Percentiles rank a stretch among this genome's conserved stretches.
Evolutionary conservation across 2,888 invertebrate species (phyloP).

Genomic region (Leptogaster cylindrica): DNA sequence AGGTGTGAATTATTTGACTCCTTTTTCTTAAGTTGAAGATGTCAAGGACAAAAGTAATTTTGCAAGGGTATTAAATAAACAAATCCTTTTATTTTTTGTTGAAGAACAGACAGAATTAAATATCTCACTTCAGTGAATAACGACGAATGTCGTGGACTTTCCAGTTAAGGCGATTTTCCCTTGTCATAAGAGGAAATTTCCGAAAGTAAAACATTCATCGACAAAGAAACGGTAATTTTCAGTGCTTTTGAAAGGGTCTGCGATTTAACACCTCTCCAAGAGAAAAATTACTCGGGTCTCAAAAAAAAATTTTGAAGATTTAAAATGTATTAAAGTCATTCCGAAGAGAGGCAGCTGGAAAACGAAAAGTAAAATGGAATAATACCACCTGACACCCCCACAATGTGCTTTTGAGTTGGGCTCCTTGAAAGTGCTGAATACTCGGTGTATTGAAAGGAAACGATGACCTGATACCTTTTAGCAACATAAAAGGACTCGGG

Average conservation of each 20-base stretch:
- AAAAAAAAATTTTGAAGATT: background rate
- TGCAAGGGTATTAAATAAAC: too few species aligned
- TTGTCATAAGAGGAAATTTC: constrained; percentile 6
- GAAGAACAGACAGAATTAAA: too few species aligned
- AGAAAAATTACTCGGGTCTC: constrained; percentile 4
- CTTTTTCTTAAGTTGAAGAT: too few species aligned
- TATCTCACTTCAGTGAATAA: too few species aligned
- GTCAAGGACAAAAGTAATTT: too few species aligned
- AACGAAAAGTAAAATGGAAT: background rate
- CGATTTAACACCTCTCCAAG: background rate
- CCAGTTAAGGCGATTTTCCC: constrained; percentile 24
- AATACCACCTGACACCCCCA: constrained; percentile 28
- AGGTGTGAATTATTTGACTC: too few species aligned
- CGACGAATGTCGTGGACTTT: too few species aligned
- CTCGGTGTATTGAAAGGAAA: constrained; percentile 2
- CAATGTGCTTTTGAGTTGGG: background rate
- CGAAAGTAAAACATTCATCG: background rate
- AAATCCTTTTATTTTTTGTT: too few species aligned
- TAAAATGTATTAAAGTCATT: constrained; percentile 38
- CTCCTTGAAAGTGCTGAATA: background rate
- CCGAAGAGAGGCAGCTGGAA: background rate
- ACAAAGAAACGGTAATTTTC: background rate
- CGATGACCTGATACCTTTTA: constrained; percentile 21
- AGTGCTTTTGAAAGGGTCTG: background rate
- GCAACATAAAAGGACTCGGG: constrained; percentile 4